Conservation (phyloP, 2,888 invertebrate genomes). For the Noctuana brunneofusca region DNA sequence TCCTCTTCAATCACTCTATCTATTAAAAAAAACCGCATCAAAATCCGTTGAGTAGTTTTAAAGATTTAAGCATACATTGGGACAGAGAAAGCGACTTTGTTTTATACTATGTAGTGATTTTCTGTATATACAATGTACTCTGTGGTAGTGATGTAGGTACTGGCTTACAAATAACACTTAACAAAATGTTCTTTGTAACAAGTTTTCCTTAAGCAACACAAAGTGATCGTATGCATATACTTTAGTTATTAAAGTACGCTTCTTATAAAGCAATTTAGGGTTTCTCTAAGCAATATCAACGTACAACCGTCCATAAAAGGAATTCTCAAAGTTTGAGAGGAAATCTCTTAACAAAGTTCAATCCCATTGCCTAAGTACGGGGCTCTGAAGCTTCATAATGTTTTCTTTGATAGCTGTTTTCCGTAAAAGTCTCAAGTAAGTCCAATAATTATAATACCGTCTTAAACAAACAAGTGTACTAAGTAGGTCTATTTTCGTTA, state of each 20-base stretch:
- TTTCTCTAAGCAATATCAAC: conserved; percentile 8
- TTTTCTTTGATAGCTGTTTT: conserved; percentile 23
- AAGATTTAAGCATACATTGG: no score
- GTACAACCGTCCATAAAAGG: conserved; percentile 3
- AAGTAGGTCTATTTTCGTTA: background rate
- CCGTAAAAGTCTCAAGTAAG: conserved; percentile 14
- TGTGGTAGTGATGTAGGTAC: no score
- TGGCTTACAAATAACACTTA: no score
- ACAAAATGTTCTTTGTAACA: no score
- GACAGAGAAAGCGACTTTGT: no score
- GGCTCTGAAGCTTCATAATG: conserved; percentile 18
- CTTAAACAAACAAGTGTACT: conserved; percentile 10
- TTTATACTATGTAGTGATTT: no score
- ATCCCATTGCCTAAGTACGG: conserved; percentile 12
- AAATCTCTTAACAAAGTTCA: conserved; percentile 25
- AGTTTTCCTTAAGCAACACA: background rate
- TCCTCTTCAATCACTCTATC: no score
- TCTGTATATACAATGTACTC: no score
- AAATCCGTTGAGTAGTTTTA: no score
- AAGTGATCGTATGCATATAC: background rate
- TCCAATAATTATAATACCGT: conserved; percentile 19
- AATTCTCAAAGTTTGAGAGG: conserved; percentile 12
- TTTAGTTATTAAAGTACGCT: conserved; percentile 6
- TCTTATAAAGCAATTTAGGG: conserved; percentile 15
- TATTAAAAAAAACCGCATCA: no score